phyloP scores from a whole-genome alignment of 2,113 vertebrate genomes.

The Columbina picui region DNA sequence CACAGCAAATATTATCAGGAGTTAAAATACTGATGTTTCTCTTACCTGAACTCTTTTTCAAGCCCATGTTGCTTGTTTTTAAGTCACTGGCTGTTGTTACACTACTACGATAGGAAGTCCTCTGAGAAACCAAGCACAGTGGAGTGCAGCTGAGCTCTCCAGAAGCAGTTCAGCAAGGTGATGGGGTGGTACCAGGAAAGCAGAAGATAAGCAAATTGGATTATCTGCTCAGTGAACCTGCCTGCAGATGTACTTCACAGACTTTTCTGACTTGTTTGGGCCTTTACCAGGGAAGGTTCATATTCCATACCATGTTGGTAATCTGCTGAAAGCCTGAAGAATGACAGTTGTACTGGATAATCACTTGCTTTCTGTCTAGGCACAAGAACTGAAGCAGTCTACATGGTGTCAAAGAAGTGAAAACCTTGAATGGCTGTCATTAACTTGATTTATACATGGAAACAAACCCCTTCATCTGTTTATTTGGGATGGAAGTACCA shows the following conservation, averaged over 20 bases:
- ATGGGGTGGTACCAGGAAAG: not conserved
- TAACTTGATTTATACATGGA: not conserved
- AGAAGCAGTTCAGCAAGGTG: not conserved
- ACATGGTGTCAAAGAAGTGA: not conserved
- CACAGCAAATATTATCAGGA: rapidly evolving
- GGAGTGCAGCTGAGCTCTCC: not conserved
- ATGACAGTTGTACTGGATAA: not conserved
- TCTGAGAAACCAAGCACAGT: not conserved
- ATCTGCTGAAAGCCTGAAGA: not conserved
- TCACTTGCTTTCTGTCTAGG: not conserved
- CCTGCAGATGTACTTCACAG: not conserved
- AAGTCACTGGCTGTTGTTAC: not conserved
- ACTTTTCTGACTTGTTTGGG: not conserved
- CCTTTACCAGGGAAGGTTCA: not conserved
- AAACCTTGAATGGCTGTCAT: not conserved
- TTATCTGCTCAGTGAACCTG: not conserved
- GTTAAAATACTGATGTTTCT: not conserved
- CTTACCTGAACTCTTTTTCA: not conserved
- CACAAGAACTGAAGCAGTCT: not conserved
- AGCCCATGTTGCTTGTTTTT: not conserved
- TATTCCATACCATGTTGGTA: not conserved
- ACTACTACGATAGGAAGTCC: not conserved
- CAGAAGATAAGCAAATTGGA: not conserved
- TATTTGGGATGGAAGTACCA: not conserved
- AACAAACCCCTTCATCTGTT: not conserved